Evolutionary conservation across 2,797 vertebrate genomes (phyloP), one percentile per base, ranked within the genome.

Genomic region (Miichthys miiuy): DNA sequence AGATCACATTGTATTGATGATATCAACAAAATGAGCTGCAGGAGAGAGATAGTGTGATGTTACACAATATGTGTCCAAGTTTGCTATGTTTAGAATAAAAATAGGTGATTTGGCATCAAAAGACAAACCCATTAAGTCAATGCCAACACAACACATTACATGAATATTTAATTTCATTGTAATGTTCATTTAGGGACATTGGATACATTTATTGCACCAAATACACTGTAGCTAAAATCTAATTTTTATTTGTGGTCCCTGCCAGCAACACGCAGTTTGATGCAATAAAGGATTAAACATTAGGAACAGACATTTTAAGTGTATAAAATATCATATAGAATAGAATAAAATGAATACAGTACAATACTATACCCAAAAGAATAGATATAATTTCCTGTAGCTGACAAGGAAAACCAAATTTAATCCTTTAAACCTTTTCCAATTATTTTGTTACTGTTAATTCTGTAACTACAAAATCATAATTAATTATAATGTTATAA

Each of bases 11-110:
- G 16, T 34, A 55, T 25, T 65, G 52, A 50, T 41, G 63, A 48
- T 65, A 30, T 60, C 41, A 75, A 30, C 17, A 71, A 73, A 79
- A 66, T 42, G 61, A 44, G 48, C n/a, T 34, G 34, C 34, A 9
- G 34, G 34, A 8, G 34, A 38, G 8, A 38, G 34, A 38, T 38
- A 38, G 34, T 9, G 8, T 9, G 34, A 38, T 7, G 34, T 2
- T 38, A 38, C 8, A 38, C 34, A 38, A 38, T 9, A 38, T 38
- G 34, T 38, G 34, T 38, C 34, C 34, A 38, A 9, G 34, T 38
- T 10, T 55, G 38, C 65, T 27, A 38, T 0, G 34, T 38, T 38
- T 38, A 9, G 34, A 38, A 8, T 34, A 34, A 34, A 34, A 34
- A 38, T 8, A 38, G 34, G 41, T 27, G 50, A 18, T 57, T 47